Base-by-base conservation (phyloP, 2,888 invertebrate species). In the Drosophila mulleri region DNA sequence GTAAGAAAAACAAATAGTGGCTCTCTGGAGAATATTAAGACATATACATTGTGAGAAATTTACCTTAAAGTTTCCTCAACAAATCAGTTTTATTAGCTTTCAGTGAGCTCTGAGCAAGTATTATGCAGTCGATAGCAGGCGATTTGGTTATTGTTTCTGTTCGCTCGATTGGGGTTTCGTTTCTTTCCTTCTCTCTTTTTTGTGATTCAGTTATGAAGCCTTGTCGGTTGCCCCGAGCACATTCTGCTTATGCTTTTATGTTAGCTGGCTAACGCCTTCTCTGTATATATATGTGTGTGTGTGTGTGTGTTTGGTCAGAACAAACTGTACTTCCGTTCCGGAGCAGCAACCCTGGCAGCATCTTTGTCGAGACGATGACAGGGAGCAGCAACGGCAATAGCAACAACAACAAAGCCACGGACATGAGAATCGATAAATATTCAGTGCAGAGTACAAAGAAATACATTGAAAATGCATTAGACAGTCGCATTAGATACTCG, bases 381-480 rank as follows among this genome's bases (percentile, higher is more conserved):
- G 41, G 47, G 39, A 74, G 7, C 42, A 64, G 26, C 48, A 29
- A 29, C 7, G 1, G 26, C 26, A 26, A 26, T 5, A 45, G 16
- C 48, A 52, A 11, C 52, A 42, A 20, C 44, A 14, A 16, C 45
- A 32, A 45, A n/a, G 58, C 48, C 62, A 66, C 52, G 70, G 65
- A 71, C 70, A 75, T 69, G 64, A 50, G 57, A 84, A 86, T 84
- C 89, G 76, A 89, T 89, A 89, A 89, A 85, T 82, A 89, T 84
- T 74, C 84, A 81, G 74, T 54, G 64, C 83, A 75, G 67, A 71
- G 64, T 47, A 81, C 41, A 82, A 71, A 78, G 76, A 79, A 83
- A 79, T 89, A 85, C 84, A 89, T 85, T 89, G 84, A 83, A 85
- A 85, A 89, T 89, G 89, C 84, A 85, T 85, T 85, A 85, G 89